Evolutionary conservation across 2,797 vertebrate species (phyloP).

Genomic region (Spinus pinus): DNA sequence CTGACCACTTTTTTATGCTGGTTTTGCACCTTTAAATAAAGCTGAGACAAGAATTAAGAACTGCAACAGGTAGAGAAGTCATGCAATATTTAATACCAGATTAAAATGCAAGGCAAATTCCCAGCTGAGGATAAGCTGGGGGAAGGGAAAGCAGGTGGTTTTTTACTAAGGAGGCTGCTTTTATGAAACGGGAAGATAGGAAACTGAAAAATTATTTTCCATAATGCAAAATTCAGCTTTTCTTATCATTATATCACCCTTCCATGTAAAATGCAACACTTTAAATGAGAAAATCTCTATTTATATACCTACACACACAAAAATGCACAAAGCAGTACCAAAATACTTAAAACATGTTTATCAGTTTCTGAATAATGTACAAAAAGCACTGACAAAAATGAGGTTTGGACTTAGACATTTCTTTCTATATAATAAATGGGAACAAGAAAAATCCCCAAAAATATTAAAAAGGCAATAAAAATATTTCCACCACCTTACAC

Average conservation of each 20-base stretch:
- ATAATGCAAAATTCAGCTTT: background rate
- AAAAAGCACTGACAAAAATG: background rate
- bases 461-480: background rate
- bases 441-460: background rate
- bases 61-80: constrained; percentile 72
- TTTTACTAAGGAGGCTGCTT: background rate
- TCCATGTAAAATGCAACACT: background rate
- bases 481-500: background rate
- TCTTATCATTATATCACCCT: background rate
- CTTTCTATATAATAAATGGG: background rate
- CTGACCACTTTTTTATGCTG: constrained; percentile 65
- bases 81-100: constrained; percentile 53
- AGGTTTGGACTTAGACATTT: background rate
- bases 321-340: background rate
- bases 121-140: background rate
- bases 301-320: background rate
- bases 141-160: background rate
- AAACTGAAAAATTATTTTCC: background rate
- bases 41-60: constrained; percentile 68
- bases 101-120: constrained; percentile 50
- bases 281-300: background rate
- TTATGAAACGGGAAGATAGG: background rate
- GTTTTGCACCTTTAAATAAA: constrained; percentile 71
- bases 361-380: background rate
- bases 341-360: background rate